phyloP scores from a whole-genome alignment of 2,888 invertebrate genomes.

The Suillia variegata region DNA sequence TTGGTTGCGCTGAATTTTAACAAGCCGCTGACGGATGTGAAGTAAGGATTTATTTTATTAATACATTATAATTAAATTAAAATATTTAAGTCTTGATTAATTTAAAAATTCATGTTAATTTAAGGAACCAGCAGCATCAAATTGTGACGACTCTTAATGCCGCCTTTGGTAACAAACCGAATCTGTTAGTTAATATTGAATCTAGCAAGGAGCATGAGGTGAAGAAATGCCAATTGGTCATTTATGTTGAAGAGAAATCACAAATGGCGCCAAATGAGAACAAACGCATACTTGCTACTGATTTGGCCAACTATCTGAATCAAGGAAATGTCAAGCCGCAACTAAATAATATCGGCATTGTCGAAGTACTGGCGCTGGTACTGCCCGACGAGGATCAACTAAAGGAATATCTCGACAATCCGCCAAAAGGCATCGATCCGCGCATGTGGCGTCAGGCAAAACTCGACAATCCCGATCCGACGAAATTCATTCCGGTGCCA shows the following conservation, averaged over 20 bases:
- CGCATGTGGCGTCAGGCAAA: slow-evolving; percentile 96
- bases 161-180: slow-evolving; percentile 84
- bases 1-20: slow-evolving; percentile 84
- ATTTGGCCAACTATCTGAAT: slow-evolving; percentile 73
- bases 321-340: slow-evolving; percentile 75
- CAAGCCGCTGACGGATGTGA: slow-evolving; percentile 80
- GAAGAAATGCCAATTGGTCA: slow-evolving; percentile 76
- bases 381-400: slow-evolving; percentile 79
- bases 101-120: slow-evolving; percentile 30
- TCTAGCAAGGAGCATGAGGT: slow-evolving; percentile 79
- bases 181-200: slow-evolving; percentile 78
- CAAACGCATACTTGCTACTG: slow-evolving; percentile 74
- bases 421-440: slow-evolving; percentile 91
- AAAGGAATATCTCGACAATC: slow-evolving; percentile 85
- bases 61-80: not conserved
- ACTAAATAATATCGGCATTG: slow-evolving; percentile 74
- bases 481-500: slow-evolving; percentile 88
- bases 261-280: slow-evolving; percentile 67
- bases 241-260: slow-evolving; percentile 75
- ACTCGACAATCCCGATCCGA: slow-evolving; percentile 91
- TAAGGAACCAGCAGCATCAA: slow-evolving; percentile 73
- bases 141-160: slow-evolving; percentile 70
- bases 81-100: not conserved
- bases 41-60: slow-evolving; percentile 63
- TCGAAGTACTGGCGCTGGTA: slow-evolving; percentile 73